Evolutionary conservation across 2,113 vertebrate genomes (phyloP).

Genomic region (Crotalus horridus): DNA sequence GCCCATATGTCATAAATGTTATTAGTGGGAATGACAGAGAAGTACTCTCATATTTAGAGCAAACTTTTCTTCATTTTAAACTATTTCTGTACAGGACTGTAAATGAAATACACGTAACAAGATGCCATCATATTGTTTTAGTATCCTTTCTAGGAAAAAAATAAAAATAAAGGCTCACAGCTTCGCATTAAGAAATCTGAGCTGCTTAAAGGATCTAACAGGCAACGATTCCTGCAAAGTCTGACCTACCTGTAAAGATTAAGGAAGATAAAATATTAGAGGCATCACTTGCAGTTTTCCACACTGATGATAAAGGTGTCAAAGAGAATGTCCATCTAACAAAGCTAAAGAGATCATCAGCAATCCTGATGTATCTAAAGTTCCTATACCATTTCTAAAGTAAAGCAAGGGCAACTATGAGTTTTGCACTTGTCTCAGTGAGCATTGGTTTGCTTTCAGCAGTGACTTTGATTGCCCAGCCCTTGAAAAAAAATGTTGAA

Average conservation of each 20-base stretch:
- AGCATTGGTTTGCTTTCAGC: background rate
- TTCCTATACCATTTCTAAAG: background rate
- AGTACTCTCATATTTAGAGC: background rate
- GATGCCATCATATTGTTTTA: background rate
- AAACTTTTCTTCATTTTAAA: background rate
- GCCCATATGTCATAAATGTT: background rate
- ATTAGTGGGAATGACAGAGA: background rate
- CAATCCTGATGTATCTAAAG: background rate
- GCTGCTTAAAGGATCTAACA: background rate
- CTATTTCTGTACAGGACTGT: background rate
- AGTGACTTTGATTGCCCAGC: background rate
- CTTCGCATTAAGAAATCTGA: background rate
- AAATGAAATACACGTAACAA: background rate
- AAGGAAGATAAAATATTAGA: background rate
- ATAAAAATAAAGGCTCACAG: background rate
- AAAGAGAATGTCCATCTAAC: background rate
- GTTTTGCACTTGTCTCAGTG: background rate
- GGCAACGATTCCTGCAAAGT: background rate
- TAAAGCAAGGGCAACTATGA: background rate
- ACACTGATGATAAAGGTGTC: background rate
- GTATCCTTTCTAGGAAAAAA: background rate
- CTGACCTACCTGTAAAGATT: background rate
- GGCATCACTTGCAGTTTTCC: background rate
- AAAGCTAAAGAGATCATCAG: background rate
- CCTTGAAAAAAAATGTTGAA: background rate